These are phyloP conservation scores for Bicyclus anynana DNA, from an alignment of 1,140 invertebrate genomes.

Conservation along the genomic window DNA sequence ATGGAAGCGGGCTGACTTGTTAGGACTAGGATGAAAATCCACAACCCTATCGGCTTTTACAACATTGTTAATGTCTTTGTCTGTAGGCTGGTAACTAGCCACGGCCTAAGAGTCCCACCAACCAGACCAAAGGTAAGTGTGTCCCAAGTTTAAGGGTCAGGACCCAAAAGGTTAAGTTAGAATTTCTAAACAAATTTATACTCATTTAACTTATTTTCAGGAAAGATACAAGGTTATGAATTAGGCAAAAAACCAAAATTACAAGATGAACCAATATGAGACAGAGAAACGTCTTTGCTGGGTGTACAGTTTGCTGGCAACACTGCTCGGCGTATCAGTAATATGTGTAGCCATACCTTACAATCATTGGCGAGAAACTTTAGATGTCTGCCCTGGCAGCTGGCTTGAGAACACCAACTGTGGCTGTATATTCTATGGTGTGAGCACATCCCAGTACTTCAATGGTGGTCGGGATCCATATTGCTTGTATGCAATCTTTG, in stretches of 20 bases:
- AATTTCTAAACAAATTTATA: background rate
- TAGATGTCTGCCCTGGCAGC: constrained; percentile 79
- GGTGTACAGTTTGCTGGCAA: constrained; percentile 74
- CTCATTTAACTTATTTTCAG: background rate
- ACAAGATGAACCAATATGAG: constrained; percentile 65
- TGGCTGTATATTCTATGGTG: constrained; percentile 82
- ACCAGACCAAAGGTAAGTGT: too few relatives aligned
- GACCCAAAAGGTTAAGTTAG: too few relatives aligned
- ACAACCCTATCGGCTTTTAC: too few relatives aligned
- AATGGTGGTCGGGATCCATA: constrained; percentile 81
- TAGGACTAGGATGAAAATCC: too few relatives aligned
- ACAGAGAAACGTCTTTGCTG: constrained; percentile 77
- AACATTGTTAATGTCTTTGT: too few relatives aligned
- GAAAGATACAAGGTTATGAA: background rate
- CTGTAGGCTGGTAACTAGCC: too few relatives aligned
- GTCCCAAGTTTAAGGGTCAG: too few relatives aligned
- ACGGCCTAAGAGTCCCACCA: too few relatives aligned
- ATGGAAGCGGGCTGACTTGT: too few relatives aligned
- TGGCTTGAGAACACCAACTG: constrained; percentile 78
- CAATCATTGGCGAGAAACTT: constrained; percentile 81
- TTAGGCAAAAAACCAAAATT: constrained; percentile 1
- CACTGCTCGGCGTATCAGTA: constrained; percentile 75
- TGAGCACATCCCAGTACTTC: constrained; percentile 79
- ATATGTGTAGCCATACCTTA: constrained; percentile 79
- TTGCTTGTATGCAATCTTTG: constrained; percentile 81